These are phyloP conservation scores for Drosophila kuntzei DNA, from an alignment of 2,888 invertebrate species.

Conservation along the genomic window DNA sequence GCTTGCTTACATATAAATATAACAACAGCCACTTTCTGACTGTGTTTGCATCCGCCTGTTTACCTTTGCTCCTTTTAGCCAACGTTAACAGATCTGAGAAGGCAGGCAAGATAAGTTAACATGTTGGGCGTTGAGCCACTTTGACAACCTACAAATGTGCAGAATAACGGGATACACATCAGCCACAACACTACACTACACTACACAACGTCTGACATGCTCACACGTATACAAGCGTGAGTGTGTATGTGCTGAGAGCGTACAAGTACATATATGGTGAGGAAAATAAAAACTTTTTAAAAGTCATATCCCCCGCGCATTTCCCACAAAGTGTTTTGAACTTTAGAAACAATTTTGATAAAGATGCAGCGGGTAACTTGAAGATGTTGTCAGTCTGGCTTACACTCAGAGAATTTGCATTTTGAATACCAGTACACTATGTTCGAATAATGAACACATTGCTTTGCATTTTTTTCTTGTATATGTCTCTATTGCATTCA, in stretches of 20 bases:
- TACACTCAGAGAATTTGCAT: slow-evolving; percentile 33
- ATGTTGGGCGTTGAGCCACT: slow-evolving; percentile 76
- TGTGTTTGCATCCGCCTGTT: slow-evolving; percentile 51
- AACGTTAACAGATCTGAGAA: slow-evolving; percentile 24
- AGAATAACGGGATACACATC: slow-evolving; percentile 61
- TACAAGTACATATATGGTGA: slow-evolving; percentile 32
- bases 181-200: slow-evolving; percentile 52
- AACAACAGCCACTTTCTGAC: slow-evolving; percentile 3
- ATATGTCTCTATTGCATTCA: background rate
- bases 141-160: slow-evolving; percentile 79
- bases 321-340: slow-evolving; percentile 78
- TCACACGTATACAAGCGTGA: background rate
- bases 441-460: background rate
- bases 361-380: slow-evolving; percentile 70
- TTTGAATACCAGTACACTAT: background rate
- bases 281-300: slow-evolving; percentile 71
- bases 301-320: slow-evolving; percentile 71
- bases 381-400: slow-evolving; percentile 35
- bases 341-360: slow-evolving; percentile 81
- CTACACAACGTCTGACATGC: slow-evolving; percentile 38
- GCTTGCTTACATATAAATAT: slow-evolving; percentile 43
- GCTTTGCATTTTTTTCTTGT: background rate
- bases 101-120: slow-evolving; percentile 70
- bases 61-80: slow-evolving; percentile 49
- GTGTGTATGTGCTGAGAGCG: slow-evolving; percentile 15